phyloP scores from a whole-genome alignment of 1,140 invertebrate species.

The Sarcophaga bullata region DNA sequence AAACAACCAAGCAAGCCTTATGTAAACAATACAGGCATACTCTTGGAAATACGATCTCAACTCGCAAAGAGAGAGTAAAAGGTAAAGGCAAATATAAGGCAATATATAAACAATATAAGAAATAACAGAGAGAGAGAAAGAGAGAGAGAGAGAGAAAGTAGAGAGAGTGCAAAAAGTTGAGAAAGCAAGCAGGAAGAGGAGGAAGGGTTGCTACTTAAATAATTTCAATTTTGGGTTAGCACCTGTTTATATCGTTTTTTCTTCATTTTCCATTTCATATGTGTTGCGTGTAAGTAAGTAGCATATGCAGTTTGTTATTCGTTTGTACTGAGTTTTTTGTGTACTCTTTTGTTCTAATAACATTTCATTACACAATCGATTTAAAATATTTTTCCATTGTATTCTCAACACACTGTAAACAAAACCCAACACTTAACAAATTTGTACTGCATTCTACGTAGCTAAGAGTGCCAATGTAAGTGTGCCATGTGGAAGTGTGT shows the following conservation, averaged over 20 bases:
- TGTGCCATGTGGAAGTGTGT: too few species aligned
- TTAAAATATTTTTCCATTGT: constrained; percentile 10
- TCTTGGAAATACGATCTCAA: too few species aligned
- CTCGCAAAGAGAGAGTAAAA: too few species aligned
- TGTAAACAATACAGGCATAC: too few species aligned
- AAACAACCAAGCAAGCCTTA: too few species aligned
- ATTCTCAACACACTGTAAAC: constrained; percentile 1
- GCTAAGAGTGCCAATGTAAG: too few species aligned
- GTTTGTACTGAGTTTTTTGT: background rate
- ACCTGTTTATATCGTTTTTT: background rate
- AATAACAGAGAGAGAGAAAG: too few species aligned
- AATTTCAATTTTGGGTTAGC: constrained; percentile 14
- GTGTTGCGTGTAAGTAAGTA: background rate
- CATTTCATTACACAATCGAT: constrained; percentile 15
- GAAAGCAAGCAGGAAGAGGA: background rate
- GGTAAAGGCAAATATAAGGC: too few species aligned
- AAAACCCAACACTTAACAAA: background rate
- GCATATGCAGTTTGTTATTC: background rate
- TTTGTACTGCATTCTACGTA: too few species aligned
- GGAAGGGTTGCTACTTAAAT: constrained; percentile 1
- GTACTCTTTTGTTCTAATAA: background rate
- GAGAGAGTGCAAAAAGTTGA: too few species aligned
- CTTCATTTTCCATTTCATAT: background rate
- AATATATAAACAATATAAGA: too few species aligned
- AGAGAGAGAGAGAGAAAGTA: too few species aligned